Base-by-base conservation (phyloP, 1,140 invertebrate species). In the Eurosta solidaginis region DNA sequence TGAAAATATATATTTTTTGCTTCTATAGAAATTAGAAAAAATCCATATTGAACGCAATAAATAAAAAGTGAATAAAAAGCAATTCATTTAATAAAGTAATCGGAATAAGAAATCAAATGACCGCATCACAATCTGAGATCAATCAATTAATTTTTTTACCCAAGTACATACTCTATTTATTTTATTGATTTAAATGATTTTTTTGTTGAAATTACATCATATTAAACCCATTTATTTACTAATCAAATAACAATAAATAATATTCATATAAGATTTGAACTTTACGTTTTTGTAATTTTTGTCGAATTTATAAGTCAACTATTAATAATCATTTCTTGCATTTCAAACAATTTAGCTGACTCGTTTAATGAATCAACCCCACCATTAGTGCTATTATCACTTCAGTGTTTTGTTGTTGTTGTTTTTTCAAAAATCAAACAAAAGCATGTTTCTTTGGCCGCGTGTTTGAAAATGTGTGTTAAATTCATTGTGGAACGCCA, bases 401-500 rank as follows among this genome's bases (percentile, higher is more conserved):
- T n/a, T n/a, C n/a, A n/a, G n/a, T n/a, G n/a, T n/a, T n/a, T n/a
- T n/a, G n/a, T n/a, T n/a, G n/a, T n/a, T n/a, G n/a, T n/a, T n/a
- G n/a, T n/a, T n/a, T n/a, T n/a, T 3, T 17, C 29, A 22, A 59
- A 59, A 59, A 20, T 36, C 22, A 74, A 74, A 74, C 68, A 27
- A 74, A 74, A 42, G 12, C 20, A n/a, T 29, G 25, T 9, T 42
- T 40, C 22, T 45, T 47, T n/a, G n/a, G n/a, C n/a, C n/a, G n/a
- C n/a, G 6, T 17, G 36, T 47, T 20, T 20, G 12, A n/a, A 22
- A 74, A 74, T 45, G 44, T 45, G 45, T 74, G 25, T 40, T 45
- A 74, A 74, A 74, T 74, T 74, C 73, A 74, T 74, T 25, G 25
- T 27, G 12, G 40, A 25, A 74, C 20, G 44, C 45, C 73, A 74